Percentiles rank a stretch among this genome's conserved stretches.
Conservation (phyloP, 2,888 invertebrate genomes). For the Morpho achilles region DNA sequence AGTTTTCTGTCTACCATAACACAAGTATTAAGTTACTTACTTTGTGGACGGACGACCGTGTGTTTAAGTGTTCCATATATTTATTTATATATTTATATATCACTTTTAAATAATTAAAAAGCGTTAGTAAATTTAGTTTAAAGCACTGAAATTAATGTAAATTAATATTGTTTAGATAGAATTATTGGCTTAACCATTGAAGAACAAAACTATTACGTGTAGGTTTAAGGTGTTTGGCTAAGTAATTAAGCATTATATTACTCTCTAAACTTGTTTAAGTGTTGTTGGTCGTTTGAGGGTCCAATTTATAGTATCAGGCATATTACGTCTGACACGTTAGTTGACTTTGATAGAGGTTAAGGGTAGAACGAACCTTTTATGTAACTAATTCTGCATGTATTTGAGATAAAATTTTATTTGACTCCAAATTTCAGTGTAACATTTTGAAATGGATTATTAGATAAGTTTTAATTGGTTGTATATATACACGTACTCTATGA, state of each 20-base stretch:
- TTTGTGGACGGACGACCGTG: too few species aligned
- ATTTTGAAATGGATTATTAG: not conserved
- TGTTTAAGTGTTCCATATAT: too few species aligned
- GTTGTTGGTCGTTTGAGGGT: constrained; percentile 8
- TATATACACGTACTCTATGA: too few species aligned
- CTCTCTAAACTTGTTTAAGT: constrained; percentile 14
- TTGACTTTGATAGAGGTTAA: constrained; percentile 14
- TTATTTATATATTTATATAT: too few species aligned
- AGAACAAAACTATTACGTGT: too few species aligned
- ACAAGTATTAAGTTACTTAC: too few species aligned
- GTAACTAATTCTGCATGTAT: constrained; percentile 2
- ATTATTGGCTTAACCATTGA: too few species aligned
- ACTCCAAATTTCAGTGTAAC: not conserved
- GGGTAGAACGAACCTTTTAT: constrained; percentile 6
- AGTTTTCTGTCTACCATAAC: too few species aligned
- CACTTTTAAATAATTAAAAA: too few species aligned
- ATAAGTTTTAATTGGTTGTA: too few species aligned
- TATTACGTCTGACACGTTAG: constrained; percentile 11
- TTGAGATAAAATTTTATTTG: constrained; percentile 4
- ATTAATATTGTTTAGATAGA: constrained; percentile 5
- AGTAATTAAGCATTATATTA: constrained; percentile 27
- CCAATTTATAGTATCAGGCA: constrained; percentile 7
- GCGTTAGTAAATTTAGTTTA: too few species aligned
- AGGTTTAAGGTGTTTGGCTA: constrained; percentile 15
- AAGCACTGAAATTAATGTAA: too few species aligned